Base-by-base conservation (phyloP, 2,888 invertebrate genomes). In the Trichopria drosophilae region DNA sequence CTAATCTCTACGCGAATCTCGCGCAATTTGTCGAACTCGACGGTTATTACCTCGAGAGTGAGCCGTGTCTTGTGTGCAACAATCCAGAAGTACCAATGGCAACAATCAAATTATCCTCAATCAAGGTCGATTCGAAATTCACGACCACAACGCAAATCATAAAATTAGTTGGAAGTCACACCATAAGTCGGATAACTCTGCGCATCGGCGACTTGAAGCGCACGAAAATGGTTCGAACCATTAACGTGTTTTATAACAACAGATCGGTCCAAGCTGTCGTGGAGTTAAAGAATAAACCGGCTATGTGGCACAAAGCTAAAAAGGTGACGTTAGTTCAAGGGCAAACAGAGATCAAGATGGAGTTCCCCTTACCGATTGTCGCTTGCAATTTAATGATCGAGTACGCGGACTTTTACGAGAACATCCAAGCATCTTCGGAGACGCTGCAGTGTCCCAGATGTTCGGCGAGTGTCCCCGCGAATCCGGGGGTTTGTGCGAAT, bases 311-410 rank as follows among this genome's bases (percentile, higher is more conserved):
- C 75, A 93, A 93, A 73, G 98, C 97, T 0, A 94, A 95, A 69
- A 90, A 91, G 63, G 90, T 96, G 0, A 87, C 86, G 6, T 78
- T 98, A 7, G 87, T 90, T 54, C 90, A 93, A 1, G 93, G 92
- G 0, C 96, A 97, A 74, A 91, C 93, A 0, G 97, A 97, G 74
- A 89, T 96, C 0, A 96, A 96, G 76, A 90, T 97, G 53, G 98
- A 98, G 76, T 96, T 98, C 70, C 93, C 95, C 0, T 79, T 98
- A 50, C 97, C 98, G 0, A 96, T 99, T 50, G 91, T 96, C 3
- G 97, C 98, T 0, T 97, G 97, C 72, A 98, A 98, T 77, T 79
- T 99, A 51, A 97, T 98, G 93, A 88, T 99, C 71, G 98, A 99
- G 76, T 98, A 97, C 75, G 89, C 93, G 0, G 97, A 98, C 69